Base-by-base conservation (phyloP, 92 coral and sea anemone species). In the Actinostola sp. region DNA sequence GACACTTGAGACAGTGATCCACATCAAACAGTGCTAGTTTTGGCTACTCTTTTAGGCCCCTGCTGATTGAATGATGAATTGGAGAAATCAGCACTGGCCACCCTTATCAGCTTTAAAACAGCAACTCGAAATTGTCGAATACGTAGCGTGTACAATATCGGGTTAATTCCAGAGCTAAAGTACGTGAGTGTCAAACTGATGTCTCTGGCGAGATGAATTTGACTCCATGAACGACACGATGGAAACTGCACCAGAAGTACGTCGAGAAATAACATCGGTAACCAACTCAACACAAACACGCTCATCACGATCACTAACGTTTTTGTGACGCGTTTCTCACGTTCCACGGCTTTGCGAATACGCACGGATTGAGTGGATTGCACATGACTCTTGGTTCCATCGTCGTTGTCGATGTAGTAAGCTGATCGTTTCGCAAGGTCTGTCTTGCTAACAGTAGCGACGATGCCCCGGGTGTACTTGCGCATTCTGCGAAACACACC, bases 91-190 rank as follows among this genome's bases (percentile, higher is more conserved):
- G 35, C 20, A 8, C 27, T 25, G 11, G 36, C 11, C 8, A 66
- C 6, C 10, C 51, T 53, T 14, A 64, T 17, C 25, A 81, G 61
- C 29, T 77, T 78, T 11, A 73, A 6, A 26, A 87, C 77, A 39
- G 92, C 92, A 17, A 42, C 69, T 15, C 96, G 76, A 38, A 87
- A 90, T 31, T 81, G 84, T 41, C 70, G 63, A 0, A 90, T 71
- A 7, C 92, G 71, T 48, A 82, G 72, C 16, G 96, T 84, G 81
- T 90, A 90, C 12, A 90, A 53, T 7, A 80, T 36, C 8, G 96
- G 96, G 54, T 90, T 90, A 9, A 87, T 72, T 1, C 92, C 96
- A 20, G 89, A 78, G 56, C 96, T 87, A 48, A 90, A 90, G 65
- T 90, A 90, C 3, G 91, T 85, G 52, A 90, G 30, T 0, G 96